Base-by-base conservation (phyloP, 2,113 vertebrate genomes). In the Stercorarius parasiticus region DNA sequence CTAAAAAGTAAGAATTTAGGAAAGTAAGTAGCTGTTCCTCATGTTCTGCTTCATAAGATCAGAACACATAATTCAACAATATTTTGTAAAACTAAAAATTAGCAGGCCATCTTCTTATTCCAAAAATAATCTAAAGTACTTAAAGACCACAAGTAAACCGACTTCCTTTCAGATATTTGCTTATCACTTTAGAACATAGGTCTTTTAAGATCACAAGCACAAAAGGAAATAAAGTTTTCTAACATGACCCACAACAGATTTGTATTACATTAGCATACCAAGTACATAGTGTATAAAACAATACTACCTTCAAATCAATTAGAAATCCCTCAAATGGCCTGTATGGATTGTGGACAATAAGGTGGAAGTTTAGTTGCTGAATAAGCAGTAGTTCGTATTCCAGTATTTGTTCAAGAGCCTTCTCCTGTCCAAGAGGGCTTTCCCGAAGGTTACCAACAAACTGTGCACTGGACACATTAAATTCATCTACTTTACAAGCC, bases 401-500 rank as follows among this genome's bases (percentile, higher is more conserved):
- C 84, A 99, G 96, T 96, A 99, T 99, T 91, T 99, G 99, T 89
- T 99, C 99, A 49, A 99, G 98, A 36, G 98, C 96, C 74, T 98
- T 98, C 76, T 99, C 99, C 91, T 99, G 99, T 50, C 98, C 99
- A 7, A 98, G 85, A 22, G 98, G 98, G 29, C 97, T 99, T 97
- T 99, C 99, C 73, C 98, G 98, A 36, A 99, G 98, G 89, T 99
- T 99, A 70, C 98, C 99, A 89, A 99, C 99, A 95, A 99, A 99
- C 90, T 99, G 99, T 53, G 97, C 96, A 95, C 99, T 99, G 92
- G 99, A 99, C 23, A 99, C 99, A 49, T 99, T 99, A 97, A 99
- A 99, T 97, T 99, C 99, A 67, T 99, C 99, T 93, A 99, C 99
- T 98, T 99, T 99, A 95, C 99, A 99, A 49, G 99, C 98, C 91